Conservation (phyloP, 2,113 vertebrate species). For the Corythornis vintsioides region DNA sequence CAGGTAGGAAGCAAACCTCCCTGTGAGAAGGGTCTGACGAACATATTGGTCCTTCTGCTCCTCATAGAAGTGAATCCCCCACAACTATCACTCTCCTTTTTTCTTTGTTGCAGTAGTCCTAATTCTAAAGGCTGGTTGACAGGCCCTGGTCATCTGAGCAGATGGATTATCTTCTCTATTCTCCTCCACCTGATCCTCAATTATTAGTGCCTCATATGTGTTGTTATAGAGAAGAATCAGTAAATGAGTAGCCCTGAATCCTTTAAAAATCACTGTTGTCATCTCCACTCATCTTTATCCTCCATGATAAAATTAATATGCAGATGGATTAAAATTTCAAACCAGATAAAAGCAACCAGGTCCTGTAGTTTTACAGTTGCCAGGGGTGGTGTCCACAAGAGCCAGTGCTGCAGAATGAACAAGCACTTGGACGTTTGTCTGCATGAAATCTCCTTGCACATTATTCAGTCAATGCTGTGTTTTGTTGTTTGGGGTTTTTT, state of each 20-base stretch:
- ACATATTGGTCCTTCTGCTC: no score
- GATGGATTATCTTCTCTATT: no score
- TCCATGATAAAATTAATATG: not conserved
- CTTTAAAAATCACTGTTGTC: not conserved
- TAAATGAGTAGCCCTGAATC: not conserved
- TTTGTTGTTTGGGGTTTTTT: not conserved
- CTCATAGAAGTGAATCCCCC: no score
- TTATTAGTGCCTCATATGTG: no score
- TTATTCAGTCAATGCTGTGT: not conserved
- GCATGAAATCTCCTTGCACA: not conserved
- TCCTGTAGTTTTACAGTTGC: not conserved
- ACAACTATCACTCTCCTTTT: no score
- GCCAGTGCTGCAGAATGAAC: not conserved
- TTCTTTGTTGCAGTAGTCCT: no score
- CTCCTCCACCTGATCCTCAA: no score
- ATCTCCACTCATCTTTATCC: not conserved
- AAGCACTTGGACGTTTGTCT: fast-evolving
- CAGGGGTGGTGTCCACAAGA: not conserved
- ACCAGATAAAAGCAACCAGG: not conserved
- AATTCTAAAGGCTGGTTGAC: no score
- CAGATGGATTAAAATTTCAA: not conserved
- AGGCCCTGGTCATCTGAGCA: no score
- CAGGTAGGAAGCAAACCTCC: no score
- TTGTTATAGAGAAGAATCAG: not conserved
- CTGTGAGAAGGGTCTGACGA: no score